A percentile compares a stretch with the other conserved stretches of the same genome.
phyloP scores from a whole-genome alignment of 1,140 invertebrate species.

The Polyergus mexicanus region DNA sequence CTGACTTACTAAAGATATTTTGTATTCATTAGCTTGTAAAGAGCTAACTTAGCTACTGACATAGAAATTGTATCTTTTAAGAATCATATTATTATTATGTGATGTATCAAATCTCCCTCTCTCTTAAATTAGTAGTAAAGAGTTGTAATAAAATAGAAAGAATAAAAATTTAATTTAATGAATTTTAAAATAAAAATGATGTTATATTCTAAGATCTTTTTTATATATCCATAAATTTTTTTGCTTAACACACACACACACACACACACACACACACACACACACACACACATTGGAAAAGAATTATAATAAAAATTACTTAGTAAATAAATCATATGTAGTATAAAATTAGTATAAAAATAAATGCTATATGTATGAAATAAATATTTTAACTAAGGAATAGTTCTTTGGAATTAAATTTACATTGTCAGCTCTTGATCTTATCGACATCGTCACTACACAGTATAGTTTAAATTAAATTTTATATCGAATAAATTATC shows the following conservation, averaged over 20 bases:
- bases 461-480: not conserved
- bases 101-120: not conserved
- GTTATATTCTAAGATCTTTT: not conserved
- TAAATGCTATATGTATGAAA: no score
- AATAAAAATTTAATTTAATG: not conserved
- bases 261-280: not conserved
- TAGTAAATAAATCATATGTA: no score
- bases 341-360: no score
- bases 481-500: not conserved
- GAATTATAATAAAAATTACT: no score
- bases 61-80: not conserved
- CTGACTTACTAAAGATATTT: not conserved
- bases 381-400: no score
- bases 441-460: not conserved
- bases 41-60: slow-evolving; percentile 10
- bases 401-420: not conserved
- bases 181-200: slow-evolving; percentile 8
- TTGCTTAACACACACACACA: not conserved
- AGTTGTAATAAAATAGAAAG: not conserved
- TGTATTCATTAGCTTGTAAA: slow-evolving; percentile 10
- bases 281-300: not conserved
- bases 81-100: not conserved
- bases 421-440: not conserved
- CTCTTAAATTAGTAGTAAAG: no score
- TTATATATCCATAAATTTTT: not conserved